Evolutionary conservation across 2,888 invertebrate genomes (phyloP).

Genomic region (Linyphia triangularis): DNA sequence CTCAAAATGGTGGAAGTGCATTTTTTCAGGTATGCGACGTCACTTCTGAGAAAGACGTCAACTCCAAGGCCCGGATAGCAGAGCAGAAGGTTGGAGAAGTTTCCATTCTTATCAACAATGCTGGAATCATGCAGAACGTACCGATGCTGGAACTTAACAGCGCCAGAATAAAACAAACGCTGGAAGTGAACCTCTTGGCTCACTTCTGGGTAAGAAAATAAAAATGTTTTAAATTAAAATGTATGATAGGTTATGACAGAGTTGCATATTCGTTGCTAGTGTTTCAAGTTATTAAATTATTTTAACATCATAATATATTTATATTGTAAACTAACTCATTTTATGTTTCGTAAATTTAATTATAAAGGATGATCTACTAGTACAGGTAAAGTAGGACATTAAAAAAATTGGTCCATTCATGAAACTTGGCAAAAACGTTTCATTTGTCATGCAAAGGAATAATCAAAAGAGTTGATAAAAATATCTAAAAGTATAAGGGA

Average conservation of each 20-base stretch:
- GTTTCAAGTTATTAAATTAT: too few relatives aligned
- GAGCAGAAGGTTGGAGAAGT: constrained; percentile 87
- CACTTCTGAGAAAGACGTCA: constrained; percentile 85
- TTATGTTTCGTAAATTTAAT: too few relatives aligned
- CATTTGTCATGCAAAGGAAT: too few relatives aligned
- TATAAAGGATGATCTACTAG: too few relatives aligned
- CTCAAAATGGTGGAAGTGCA: constrained; percentile 77
- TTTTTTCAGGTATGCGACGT: constrained; percentile 86
- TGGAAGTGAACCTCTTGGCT: constrained; percentile 88
- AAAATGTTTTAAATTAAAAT: neutral
- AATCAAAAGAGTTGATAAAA: too few relatives aligned
- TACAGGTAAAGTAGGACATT: too few relatives aligned
- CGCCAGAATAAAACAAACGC: constrained; percentile 85
- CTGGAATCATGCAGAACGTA: constrained; percentile 91
- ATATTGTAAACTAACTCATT: too few relatives aligned
- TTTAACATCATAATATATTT: too few relatives aligned
- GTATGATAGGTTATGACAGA: neutral
- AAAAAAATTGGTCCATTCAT: too few relatives aligned
- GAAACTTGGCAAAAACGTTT: too few relatives aligned
- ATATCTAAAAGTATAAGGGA: too few relatives aligned
- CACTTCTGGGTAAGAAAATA: constrained; percentile 87
- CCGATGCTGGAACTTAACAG: constrained; percentile 84
- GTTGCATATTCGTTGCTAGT: constrained; percentile 52
- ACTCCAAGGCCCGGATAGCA: constrained; percentile 83
- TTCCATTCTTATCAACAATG: constrained; percentile 90